These are phyloP conservation scores for Phoeniculus purpureus DNA, from an alignment of 2,797 vertebrate species.

Conservation along the genomic window DNA sequence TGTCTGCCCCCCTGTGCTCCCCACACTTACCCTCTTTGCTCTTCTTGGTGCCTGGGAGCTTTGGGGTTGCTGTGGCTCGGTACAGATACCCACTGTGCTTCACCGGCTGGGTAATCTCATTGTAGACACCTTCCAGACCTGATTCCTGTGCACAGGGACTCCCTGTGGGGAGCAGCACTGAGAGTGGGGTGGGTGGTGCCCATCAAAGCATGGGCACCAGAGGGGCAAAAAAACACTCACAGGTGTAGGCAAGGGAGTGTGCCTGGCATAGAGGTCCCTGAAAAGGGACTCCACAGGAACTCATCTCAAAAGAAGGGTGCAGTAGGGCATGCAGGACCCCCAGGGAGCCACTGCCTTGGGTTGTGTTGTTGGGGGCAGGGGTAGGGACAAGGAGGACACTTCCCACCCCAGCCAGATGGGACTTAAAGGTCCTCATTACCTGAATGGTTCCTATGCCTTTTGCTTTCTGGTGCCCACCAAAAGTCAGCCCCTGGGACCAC, in stretches of 20 bases:
- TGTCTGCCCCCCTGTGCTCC: accelerated
- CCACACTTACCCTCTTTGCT: slow-evolving; percentile 82
- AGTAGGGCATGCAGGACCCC: accelerated
- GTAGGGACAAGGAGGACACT: neutral
- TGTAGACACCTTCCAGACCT: slow-evolving; percentile 82
- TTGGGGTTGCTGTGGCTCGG: slow-evolving; percentile 75
- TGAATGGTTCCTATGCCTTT: slow-evolving; percentile 53
- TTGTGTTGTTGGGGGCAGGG: accelerated
- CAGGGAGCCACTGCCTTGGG: neutral
- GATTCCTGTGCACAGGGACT: neutral
- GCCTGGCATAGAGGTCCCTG: neutral
- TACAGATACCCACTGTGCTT: slow-evolving; percentile 88
- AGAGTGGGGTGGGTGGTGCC: accelerated
- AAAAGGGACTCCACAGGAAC: neutral
- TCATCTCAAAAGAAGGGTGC: neutral
- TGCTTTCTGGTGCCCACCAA: slow-evolving; percentile 41
- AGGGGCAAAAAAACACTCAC: neutral
- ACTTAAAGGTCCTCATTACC: neutral
- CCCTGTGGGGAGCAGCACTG: neutral
- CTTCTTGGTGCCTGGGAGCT: slow-evolving; percentile 80
- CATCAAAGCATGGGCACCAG: accelerated
- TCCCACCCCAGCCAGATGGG: neutral
- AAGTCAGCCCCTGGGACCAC: neutral
- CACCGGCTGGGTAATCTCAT: slow-evolving; percentile 91
- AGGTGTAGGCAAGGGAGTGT: neutral